A percentile compares a stretch with the other conserved stretches of the same genome.
Evolutionary conservation across 2,797 vertebrate species (phyloP).

Genomic region (Lithobates pipiens): DNA sequence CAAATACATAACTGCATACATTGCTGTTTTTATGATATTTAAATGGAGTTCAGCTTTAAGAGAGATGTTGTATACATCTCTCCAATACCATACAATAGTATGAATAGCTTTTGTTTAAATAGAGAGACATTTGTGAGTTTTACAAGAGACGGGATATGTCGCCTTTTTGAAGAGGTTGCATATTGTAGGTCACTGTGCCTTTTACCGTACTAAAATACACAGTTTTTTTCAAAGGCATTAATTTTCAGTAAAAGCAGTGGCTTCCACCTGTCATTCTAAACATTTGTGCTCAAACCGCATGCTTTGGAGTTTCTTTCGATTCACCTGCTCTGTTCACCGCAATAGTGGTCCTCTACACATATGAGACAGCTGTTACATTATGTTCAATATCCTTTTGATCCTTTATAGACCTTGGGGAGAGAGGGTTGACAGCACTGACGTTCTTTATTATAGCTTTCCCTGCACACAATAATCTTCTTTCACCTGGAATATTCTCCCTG

Average conservation of each 20-base stretch:
- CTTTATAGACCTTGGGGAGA: constrained; percentile 71
- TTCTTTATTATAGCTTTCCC: constrained; percentile 79
- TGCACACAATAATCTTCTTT: constrained; percentile 80
- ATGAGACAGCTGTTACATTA: constrained; percentile 72
- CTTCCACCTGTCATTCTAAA: constrained; percentile 60
- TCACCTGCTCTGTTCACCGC: constrained; percentile 61
- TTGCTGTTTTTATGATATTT: too few relatives aligned
- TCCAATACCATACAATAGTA: neutral
- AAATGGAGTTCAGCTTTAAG: too few relatives aligned
- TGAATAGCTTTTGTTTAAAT: constrained; percentile 11
- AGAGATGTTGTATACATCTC: neutral
- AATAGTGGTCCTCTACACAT: constrained; percentile 65
- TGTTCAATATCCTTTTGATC: constrained; percentile 75
- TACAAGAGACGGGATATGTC: neutral
- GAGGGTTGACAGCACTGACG: constrained; percentile 77
- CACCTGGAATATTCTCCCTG: constrained; percentile 71
- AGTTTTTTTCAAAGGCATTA: constrained; percentile 43
- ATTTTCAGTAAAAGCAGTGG: constrained; percentile 52
- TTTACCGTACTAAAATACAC: constrained; percentile 45
- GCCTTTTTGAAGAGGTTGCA: constrained; percentile 9
- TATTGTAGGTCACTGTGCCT: constrained; percentile 33
- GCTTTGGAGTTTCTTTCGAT: constrained; percentile 57
- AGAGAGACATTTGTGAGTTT: neutral
- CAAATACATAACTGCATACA: too few relatives aligned
- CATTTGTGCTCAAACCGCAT: constrained; percentile 64